These are phyloP conservation scores for Macrosteles quadrilineatus DNA, from an alignment of 1,140 invertebrate genomes.

Conservation along the genomic window DNA sequence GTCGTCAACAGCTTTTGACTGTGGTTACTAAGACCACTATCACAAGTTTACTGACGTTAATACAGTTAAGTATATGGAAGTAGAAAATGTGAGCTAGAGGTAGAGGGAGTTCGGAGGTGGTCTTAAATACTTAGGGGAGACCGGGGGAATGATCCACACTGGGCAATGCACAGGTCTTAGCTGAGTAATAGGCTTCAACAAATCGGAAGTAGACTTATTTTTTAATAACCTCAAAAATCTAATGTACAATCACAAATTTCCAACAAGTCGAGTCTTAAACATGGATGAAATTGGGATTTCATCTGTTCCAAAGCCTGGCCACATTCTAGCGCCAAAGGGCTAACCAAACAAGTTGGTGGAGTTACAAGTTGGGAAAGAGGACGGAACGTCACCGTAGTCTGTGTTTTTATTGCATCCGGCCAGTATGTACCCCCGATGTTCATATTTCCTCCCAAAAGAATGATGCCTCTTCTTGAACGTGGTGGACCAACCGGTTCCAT, in stretches of 20 bases:
- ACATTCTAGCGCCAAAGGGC: slow-evolving; percentile 34
- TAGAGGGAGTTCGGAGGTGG: too few relatives aligned
- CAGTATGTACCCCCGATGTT: slow-evolving; percentile 49
- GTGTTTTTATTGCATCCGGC: slow-evolving; percentile 43
- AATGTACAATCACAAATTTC: slow-evolving; percentile 7
- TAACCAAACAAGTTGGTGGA: slow-evolving; percentile 34
- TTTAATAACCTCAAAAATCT: too few relatives aligned
- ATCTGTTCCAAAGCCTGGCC: slow-evolving; percentile 46
- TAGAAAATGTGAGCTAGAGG: too few relatives aligned
- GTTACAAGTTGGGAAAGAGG: slow-evolving; percentile 42
- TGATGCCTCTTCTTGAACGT: slow-evolving; percentile 39
- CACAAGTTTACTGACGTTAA: too few relatives aligned
- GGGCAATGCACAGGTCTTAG: too few relatives aligned
- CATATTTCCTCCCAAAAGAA: slow-evolving; percentile 43
- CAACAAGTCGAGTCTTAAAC: slow-evolving; percentile 45
- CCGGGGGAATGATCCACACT: too few relatives aligned
- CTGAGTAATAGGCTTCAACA: too few relatives aligned
- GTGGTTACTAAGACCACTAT: too few relatives aligned
- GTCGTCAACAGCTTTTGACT: too few relatives aligned
- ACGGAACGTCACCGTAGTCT: slow-evolving; percentile 44
- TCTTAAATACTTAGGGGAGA: too few relatives aligned
- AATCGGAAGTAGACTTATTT: too few relatives aligned
- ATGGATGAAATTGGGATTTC: slow-evolving; percentile 50
- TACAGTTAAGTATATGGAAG: too few relatives aligned
- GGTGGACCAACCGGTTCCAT: slow-evolving; percentile 45